Evolutionary conservation across 2,113 vertebrate species (phyloP).

Genomic region (Perca fluviatilis): DNA sequence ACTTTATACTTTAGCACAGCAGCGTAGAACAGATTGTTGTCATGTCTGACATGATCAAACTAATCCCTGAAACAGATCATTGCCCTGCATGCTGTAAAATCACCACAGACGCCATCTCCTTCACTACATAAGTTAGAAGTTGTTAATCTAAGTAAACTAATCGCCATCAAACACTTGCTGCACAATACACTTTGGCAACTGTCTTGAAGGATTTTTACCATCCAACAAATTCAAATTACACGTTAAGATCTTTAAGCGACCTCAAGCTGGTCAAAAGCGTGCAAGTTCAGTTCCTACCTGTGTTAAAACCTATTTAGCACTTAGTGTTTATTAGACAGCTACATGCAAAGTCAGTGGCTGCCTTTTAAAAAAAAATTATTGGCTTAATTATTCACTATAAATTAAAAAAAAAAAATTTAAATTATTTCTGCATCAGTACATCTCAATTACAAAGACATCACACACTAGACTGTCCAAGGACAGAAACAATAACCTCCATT

Average conservation of each 20-base stretch:
- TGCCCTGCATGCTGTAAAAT: conserved; percentile 20
- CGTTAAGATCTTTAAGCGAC: not conserved
- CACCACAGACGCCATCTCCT: not conserved
- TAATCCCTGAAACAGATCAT: conserved; percentile 30
- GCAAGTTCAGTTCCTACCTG: not conserved
- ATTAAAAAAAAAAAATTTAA: conserved; percentile 25
- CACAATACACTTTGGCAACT: conserved; percentile 41
- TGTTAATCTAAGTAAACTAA: conserved; percentile 13
- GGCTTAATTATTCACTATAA: conserved; percentile 27
- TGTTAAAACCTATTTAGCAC: conserved; percentile 35
- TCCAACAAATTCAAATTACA: conserved; percentile 1
- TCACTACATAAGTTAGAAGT: not conserved
- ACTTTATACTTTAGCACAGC: conserved; percentile 38
- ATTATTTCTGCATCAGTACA: conserved; percentile 16
- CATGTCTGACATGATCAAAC: not conserved
- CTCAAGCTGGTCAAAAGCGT: conserved; percentile 1
- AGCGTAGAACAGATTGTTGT: conserved; percentile 21
- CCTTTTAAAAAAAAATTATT: not conserved
- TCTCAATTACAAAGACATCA: conserved; percentile 29
- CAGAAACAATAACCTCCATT: conserved; percentile 5
- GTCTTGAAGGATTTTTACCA: not conserved
- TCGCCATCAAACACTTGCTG: not conserved
- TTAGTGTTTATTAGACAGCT: conserved; percentile 37
- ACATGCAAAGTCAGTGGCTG: conserved; percentile 23
- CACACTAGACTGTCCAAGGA: conserved; percentile 33